Conservation (phyloP, 30 jellyfish, hydroid and myxozoan genomes). For the Aurelia aurita complex sp. Pacific region DNA sequence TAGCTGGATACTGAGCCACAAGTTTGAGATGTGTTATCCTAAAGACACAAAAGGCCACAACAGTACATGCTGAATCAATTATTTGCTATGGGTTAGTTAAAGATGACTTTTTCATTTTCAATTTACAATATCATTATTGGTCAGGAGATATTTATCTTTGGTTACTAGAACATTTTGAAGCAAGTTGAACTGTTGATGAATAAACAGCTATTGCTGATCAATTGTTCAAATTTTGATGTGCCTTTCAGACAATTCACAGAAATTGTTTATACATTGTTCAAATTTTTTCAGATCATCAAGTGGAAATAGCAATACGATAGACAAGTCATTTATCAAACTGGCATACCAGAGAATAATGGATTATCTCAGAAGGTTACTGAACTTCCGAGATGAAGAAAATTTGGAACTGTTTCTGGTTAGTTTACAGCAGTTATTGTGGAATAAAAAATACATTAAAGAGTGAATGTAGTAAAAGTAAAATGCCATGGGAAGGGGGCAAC, state of each 20-base stretch:
- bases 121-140: no score
- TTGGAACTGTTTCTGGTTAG: slow-evolving; percentile 52
- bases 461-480: background rate
- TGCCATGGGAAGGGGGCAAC: no score
- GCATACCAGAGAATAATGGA: slow-evolving; percentile 62
- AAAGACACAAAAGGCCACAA: no score
- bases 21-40: no score
- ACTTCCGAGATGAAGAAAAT: slow-evolving; percentile 43
- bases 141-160: no score
- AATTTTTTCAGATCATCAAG: slow-evolving; percentile 38
- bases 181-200: slow-evolving; percentile 3
- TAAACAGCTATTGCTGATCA: background rate
- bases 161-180: no score
- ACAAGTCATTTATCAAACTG: slow-evolving; percentile 47
- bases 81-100: no score
- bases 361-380: slow-evolving; percentile 36
- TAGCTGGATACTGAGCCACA: no score
- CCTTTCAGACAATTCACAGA: background rate
- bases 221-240: background rate
- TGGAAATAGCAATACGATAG: slow-evolving; percentile 24
- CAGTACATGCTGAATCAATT: no score
- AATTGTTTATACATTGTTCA: background rate
- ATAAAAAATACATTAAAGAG: background rate
- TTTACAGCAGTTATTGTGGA: background rate
- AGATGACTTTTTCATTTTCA: no score